Percentiles rank a stretch among this genome's conserved stretches.
Conservation (phyloP, 2,797 vertebrate genomes). For the Phoxinus dragarum region DNA sequence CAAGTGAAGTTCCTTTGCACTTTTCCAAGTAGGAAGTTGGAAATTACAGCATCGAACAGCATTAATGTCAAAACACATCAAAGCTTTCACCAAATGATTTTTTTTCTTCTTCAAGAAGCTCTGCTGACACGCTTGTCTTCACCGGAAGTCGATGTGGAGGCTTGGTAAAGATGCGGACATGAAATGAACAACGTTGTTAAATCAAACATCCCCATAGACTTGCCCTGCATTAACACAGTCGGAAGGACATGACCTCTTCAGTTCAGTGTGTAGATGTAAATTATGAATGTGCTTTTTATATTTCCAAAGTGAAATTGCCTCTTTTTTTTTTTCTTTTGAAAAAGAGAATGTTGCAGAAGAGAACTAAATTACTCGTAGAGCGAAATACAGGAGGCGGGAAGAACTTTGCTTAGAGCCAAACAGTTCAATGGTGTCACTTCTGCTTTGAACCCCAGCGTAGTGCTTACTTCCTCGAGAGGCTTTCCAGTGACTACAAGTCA, state of each 20-base stretch:
- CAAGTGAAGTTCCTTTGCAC: no score
- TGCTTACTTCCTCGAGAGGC: not conserved
- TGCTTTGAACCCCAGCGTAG: not conserved
- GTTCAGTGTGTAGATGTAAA: slow-evolving; percentile 33
- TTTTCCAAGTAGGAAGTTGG: no score
- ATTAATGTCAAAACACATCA: slow-evolving; percentile 34
- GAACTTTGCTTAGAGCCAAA: slow-evolving; percentile 27
- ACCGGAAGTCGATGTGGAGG: slow-evolving; percentile 17
- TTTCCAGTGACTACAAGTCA: slow-evolving; percentile 1
- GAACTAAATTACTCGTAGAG: not conserved
- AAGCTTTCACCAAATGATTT: slow-evolving; percentile 52
- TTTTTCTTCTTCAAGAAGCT: not conserved
- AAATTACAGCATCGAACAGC: no score
- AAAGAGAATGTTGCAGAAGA: not conserved
- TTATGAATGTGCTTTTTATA: slow-evolving; percentile 43
- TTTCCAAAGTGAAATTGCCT: slow-evolving; percentile 39
- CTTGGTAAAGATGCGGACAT: slow-evolving; percentile 8
- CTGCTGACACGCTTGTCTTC: slow-evolving; percentile 15
- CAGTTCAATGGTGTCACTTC: not conserved
- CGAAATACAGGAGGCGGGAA: not conserved
- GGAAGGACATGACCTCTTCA: slow-evolving; percentile 15
- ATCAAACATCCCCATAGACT: slow-evolving; percentile 13
- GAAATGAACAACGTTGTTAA: not conserved
- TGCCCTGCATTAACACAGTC: slow-evolving; percentile 3
- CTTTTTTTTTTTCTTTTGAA: slow-evolving; percentile 17